A percentile compares a stretch with the other conserved stretches of the same genome.
phyloP scores from a whole-genome alignment of 2,797 vertebrate species.

The Acropternis orthonyx region DNA sequence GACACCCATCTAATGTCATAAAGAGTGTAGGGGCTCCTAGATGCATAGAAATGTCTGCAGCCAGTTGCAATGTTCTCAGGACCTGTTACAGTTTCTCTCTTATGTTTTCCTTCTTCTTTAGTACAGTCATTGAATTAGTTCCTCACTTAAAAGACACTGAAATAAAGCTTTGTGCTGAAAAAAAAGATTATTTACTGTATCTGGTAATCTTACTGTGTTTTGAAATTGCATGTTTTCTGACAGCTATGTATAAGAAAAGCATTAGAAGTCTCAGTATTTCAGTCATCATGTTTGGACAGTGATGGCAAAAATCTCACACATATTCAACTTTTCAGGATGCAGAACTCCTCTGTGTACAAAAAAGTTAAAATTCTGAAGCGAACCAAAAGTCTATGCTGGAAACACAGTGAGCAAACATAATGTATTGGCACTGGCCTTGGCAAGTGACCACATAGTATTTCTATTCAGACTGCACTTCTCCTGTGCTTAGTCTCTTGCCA shows the following conservation, averaged over 20 bases:
- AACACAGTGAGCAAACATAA: background rate
- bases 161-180: background rate
- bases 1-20: background rate
- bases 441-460: background rate
- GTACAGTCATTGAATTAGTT: background rate
- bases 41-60: background rate
- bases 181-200: background rate
- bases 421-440: background rate
- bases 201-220: background rate
- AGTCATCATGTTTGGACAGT: background rate
- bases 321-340: background rate
- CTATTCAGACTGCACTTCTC: background rate
- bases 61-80: background rate
- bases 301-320: background rate
- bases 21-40: background rate
- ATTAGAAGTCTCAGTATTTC: background rate
- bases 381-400: background rate
- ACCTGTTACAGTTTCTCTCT: background rate
- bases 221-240: background rate
- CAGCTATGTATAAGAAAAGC: background rate
- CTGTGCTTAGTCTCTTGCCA: background rate
- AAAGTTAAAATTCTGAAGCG: background rate
- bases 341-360: background rate
- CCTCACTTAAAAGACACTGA: background rate
- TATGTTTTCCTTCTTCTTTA: background rate